phyloP scores from a whole-genome alignment of 2,797 vertebrate species.

The Lutjanus campechanus region DNA sequence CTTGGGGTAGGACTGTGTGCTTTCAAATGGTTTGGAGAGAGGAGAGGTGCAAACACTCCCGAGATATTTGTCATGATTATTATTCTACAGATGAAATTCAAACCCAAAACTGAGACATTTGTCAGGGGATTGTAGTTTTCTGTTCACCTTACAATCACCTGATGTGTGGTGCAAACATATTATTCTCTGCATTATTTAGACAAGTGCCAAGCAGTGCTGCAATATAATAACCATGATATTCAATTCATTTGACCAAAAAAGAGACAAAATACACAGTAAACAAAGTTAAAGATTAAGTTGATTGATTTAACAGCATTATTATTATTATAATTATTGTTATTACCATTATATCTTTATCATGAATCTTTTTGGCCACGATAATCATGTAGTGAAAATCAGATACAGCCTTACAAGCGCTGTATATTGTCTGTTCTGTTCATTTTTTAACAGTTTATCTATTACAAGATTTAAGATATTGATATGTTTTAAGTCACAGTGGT shows the following conservation, averaged over 20 bases:
- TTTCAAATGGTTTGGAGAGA: slow-evolving; percentile 39
- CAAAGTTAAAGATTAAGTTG: too few species aligned
- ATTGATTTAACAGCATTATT: too few species aligned
- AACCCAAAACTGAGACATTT: slow-evolving; percentile 35
- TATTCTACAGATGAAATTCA: slow-evolving; percentile 64
- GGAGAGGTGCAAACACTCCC: slow-evolving; percentile 33
- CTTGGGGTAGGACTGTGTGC: slow-evolving; percentile 52
- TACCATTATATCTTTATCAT: too few species aligned
- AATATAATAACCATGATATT: too few species aligned
- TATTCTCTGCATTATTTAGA: background rate
- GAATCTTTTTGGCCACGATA: too few species aligned
- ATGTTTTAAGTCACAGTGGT: background rate
- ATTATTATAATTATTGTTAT: too few species aligned
- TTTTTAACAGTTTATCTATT: background rate
- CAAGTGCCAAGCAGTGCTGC: background rate
- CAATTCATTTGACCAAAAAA: too few species aligned
- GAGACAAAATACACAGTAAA: too few species aligned
- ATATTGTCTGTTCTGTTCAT: background rate
- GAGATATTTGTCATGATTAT: slow-evolving; percentile 62
- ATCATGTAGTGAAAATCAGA: too few species aligned
- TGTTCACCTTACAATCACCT: background rate
- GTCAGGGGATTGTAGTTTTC: slow-evolving; percentile 10
- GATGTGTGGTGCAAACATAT: slow-evolving; percentile 1
- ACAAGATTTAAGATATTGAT: background rate
- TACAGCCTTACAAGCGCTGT: background rate